phyloP scores from a whole-genome alignment of 2,888 invertebrate genomes.

The Drosophila melanosoma region DNA sequence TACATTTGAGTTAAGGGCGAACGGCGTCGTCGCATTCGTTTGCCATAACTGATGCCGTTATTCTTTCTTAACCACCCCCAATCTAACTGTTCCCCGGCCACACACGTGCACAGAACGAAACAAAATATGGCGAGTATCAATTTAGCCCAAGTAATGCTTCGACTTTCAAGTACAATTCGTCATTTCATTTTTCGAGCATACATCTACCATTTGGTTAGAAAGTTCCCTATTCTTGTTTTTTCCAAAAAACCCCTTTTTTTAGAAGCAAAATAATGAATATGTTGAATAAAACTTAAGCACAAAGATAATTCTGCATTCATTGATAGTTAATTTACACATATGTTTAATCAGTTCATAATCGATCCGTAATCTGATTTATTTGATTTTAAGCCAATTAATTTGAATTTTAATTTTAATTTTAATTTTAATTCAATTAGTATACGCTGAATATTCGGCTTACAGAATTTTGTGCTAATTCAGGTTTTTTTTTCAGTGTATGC shows the following conservation, averaged over 20 bases:
- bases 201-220: background rate
- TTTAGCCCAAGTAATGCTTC: background rate
- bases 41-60: conserved; percentile 78
- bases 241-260: background rate
- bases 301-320: background rate
- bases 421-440: too few species aligned
- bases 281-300: background rate
- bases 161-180: background rate
- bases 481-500: conserved; percentile 3
- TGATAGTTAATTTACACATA: background rate
- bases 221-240: background rate
- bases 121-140: background rate
- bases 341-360: background rate
- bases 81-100: conserved; percentile 9
- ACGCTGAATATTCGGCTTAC: background rate
- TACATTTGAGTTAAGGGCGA: conserved; percentile 79
- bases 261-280: background rate
- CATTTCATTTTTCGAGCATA: background rate
- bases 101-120: background rate
- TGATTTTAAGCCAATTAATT: background rate
- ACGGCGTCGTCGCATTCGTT: conserved; percentile 77
- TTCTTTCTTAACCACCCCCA: conserved; percentile 44
- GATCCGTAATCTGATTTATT: background rate
- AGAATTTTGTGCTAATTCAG: background rate
- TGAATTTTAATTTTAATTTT: too few species aligned